These are phyloP conservation scores for Spisula solida DNA, from an alignment of 2,888 invertebrate genomes.

Conservation along the genomic window DNA sequence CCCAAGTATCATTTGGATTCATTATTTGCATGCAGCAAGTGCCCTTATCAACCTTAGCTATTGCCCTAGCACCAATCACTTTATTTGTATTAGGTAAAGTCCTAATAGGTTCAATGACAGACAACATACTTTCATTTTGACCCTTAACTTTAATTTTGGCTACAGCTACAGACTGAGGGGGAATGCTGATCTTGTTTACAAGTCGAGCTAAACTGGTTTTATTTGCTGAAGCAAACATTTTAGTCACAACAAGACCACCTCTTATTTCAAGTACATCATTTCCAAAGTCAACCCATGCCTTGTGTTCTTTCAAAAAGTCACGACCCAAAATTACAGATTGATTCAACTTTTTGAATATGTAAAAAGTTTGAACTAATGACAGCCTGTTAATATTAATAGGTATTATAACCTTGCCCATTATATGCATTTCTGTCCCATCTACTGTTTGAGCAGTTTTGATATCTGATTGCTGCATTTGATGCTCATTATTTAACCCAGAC, in stretches of 20 bases:
- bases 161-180: constrained; percentile 34
- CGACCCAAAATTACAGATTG: constrained; percentile 54
- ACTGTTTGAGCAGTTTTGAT: constrained; percentile 36
- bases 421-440: constrained; percentile 21
- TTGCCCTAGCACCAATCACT: constrained; percentile 50
- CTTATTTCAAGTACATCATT: constrained; percentile 47
- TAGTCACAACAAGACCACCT: constrained; percentile 36
- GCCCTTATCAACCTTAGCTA: constrained; percentile 34
- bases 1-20: constrained; percentile 55
- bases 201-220: constrained; percentile 48
- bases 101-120: constrained; percentile 52
- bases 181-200: constrained; percentile 55
- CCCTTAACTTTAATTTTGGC: constrained; percentile 43
- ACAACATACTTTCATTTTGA: not conserved
- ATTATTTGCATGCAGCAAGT: constrained; percentile 43
- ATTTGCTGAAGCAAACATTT: constrained; percentile 45
- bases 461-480: constrained; percentile 29
- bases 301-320: constrained; percentile 64
- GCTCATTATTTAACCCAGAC: constrained; percentile 30
- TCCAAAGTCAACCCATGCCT: constrained; percentile 53
- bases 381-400: constrained; percentile 43
- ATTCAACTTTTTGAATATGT: constrained; percentile 47
- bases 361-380: constrained; percentile 40
- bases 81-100: constrained; percentile 48
- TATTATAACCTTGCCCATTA: constrained; percentile 36